These are phyloP conservation scores for Pogoniulus pusillus DNA, from an alignment of 2,797 vertebrate genomes.

Conservation along the genomic window DNA sequence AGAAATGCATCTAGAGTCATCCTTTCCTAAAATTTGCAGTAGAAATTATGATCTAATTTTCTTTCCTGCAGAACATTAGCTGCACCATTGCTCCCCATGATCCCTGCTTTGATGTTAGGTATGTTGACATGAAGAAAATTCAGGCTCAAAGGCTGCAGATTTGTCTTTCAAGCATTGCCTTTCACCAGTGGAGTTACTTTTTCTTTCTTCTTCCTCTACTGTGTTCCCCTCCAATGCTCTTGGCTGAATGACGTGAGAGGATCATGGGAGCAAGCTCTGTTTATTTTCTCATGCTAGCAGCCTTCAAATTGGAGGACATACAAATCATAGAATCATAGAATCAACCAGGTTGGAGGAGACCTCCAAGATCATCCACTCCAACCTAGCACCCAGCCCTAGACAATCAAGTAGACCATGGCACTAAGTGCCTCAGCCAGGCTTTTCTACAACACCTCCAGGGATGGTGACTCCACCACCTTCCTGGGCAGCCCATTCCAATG, in stretches of 20 bases:
- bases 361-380: too few species aligned
- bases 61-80: background rate
- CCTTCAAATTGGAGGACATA: background rate
- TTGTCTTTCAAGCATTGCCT: background rate
- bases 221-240: background rate
- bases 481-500: too few species aligned
- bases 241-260: background rate
- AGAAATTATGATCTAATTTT: constrained; percentile 3
- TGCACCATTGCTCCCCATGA: background rate
- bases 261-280: background rate
- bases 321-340: too few species aligned
- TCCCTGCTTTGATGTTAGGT: constrained; percentile 9
- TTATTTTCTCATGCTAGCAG: background rate
- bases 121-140: background rate
- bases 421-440: too few species aligned
- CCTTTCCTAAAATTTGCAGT: constrained; percentile 4
- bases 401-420: too few species aligned
- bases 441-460: too few species aligned
- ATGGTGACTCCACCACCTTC: too few species aligned
- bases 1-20: constrained; percentile 7
- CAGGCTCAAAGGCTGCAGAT: background rate
- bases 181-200: background rate
- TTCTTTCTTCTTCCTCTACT: background rate
- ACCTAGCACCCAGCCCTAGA: too few species aligned
- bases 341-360: too few species aligned